Evolutionary conservation across 2,113 vertebrate genomes (phyloP), one percentile per base, ranked within the genome.

Genomic region (Eleginops maclovinus): DNA sequence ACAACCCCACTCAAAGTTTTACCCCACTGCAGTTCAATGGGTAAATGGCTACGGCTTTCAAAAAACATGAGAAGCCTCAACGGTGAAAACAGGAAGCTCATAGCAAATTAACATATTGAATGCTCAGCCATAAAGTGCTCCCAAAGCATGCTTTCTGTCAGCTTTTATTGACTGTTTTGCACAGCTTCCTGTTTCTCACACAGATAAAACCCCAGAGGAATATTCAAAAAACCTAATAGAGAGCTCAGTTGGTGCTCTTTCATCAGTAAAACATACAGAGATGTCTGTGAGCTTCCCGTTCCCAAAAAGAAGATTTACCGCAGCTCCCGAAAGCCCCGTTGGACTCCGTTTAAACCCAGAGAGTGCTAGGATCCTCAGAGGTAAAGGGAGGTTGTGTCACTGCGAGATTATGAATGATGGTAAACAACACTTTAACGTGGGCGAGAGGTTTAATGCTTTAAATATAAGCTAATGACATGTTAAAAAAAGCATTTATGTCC

Each of bases 241-340:
- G 28, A 55, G 49, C 69, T 65, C n/a, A 24, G 44, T 60, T 59
- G 60, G 66, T 36, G 54, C 40, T 36, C 46, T 56, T 75, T 74
- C 51, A 69, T 59, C 13, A 66, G 22, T 17, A 6, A 53, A 59
- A 12, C 28, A 31, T 64, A 11, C 19, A 70, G 40, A 67, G 41
- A 46, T 17, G 55, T 31, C 68, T 50, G n/a, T 8, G 47, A 54
- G 80, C 60, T 47, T 72, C 21, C 24, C 13, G n/a, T 51, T 51
- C 47, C 54, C 19, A 36, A 16, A 68, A 61, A 43, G 55, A 53
- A 72, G 16, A 53, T 63, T 69, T 16, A 75, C 41, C 17, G 24
- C 22, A 43, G 56, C 61, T 54, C 31, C 31, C 66, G 40, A 76
- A 73, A 69, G 64, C 9, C 55, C 15, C 2, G 21, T 50, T 47